A percentile compares a stretch with the other conserved stretches of the same genome.
Conservation (phyloP, 2,888 invertebrate genomes). For the Sesamia inferens region DNA sequence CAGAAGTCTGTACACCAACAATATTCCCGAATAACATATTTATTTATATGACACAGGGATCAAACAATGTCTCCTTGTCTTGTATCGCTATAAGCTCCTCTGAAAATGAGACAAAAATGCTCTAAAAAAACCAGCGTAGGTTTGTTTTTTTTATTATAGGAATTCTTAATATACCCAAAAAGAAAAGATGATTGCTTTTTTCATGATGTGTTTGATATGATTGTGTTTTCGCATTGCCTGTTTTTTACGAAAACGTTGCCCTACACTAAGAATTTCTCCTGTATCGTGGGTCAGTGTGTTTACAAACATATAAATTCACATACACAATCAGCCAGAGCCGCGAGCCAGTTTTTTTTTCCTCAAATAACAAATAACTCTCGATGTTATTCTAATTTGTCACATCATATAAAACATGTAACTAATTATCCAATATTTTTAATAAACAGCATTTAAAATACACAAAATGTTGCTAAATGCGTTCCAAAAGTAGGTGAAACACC, state of each 20-base stretch:
- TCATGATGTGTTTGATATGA: too few species aligned
- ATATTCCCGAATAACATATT: constrained; percentile 2
- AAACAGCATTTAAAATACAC: constrained; percentile 47
- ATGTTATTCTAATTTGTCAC: constrained; percentile 44
- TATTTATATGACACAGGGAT: constrained; percentile 22
- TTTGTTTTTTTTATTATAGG: neutral
- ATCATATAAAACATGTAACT: constrained; percentile 27
- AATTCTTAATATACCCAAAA: too few species aligned
- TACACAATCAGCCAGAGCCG: too few species aligned
- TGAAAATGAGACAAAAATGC: neutral
- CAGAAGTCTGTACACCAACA: neutral
- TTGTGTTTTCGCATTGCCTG: too few species aligned
- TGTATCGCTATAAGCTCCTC: neutral
- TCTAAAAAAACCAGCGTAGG: neutral
- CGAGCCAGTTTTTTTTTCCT: neutral
- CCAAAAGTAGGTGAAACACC: constrained; percentile 51
- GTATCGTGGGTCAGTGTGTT: too few species aligned
- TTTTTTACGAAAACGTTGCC: too few species aligned
- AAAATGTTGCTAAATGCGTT: constrained; percentile 43
- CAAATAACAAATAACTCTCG: neutral
- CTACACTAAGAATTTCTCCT: too few species aligned
- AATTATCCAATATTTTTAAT: constrained; percentile 30
- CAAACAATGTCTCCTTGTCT: constrained; percentile 8
- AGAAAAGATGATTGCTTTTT: too few species aligned
- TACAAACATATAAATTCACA: too few species aligned